phyloP scores from a whole-genome alignment of 2,888 invertebrate species.

The Hypercompe scribonia region DNA sequence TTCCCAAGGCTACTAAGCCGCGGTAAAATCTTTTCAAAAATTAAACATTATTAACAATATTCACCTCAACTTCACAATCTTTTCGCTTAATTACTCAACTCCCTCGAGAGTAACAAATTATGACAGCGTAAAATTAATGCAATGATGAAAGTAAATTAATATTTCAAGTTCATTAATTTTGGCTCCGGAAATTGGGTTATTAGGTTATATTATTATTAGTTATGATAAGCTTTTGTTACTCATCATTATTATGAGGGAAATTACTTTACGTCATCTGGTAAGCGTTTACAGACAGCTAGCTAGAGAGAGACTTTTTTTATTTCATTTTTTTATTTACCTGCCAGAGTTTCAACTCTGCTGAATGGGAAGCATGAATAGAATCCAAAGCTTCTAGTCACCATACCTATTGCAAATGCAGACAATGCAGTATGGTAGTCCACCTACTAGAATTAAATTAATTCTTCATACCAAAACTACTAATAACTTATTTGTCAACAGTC shows the following conservation, averaged over 20 bases:
- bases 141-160: conserved; percentile 17
- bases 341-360: too few species aligned
- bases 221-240: conserved; percentile 4
- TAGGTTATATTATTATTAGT: conserved; percentile 12
- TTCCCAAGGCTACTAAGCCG: not conserved
- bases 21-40: not conserved
- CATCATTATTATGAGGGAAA: not conserved
- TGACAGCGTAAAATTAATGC: conserved; percentile 16
- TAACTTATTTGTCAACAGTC: too few species aligned
- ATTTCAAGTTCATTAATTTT: conserved; percentile 18
- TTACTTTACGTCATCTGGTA: not conserved
- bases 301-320: too few species aligned
- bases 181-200: conserved; percentile 5
- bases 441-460: too few species aligned
- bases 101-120: conserved; percentile 20
- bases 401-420: too few species aligned
- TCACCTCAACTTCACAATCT: conserved; percentile 8
- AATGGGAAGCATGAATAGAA: too few species aligned
- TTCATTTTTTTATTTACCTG: too few species aligned
- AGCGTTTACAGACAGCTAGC: not conserved
- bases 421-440: too few species aligned
- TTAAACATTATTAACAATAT: not conserved
- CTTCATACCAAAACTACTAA: too few species aligned
- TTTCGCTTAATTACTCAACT: conserved; percentile 8
- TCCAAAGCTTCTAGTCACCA: too few species aligned